Evolutionary conservation across 2,888 invertebrate genomes (phyloP), one percentile per base, ranked within the genome.

Genomic region (Latrodectus hesperus): DNA sequence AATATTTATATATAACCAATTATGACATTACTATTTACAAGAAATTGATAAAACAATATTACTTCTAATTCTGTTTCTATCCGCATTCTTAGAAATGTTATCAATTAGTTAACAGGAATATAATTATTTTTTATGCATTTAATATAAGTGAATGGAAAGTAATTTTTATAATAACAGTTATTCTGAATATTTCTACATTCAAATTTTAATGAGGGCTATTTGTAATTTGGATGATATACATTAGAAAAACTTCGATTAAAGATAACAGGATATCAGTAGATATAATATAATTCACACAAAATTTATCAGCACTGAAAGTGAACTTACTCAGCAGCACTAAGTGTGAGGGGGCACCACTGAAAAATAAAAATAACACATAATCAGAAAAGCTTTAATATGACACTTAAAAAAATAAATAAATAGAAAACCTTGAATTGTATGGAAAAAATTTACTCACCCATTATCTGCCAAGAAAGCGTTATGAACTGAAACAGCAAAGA

Each of bases 251-350:
- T 3, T 70, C 14, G 26, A 26, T 11, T 70, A 70, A 70, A 26
- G 9, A 70, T n/a, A n/a, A n/a, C n/a, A n/a, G n/a, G 1, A 22
- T 6, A 70, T 0, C n/a, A 5, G 9, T 8, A 10, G 17, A n/a
- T n/a, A 68, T 17, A 5, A 22, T 68, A 68, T 4, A 68, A 68
- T 17, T 68, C 38, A 6, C 0, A 60, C 4, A 4, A 76, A 68
- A 60, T 16, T 60, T 11, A 60, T 60, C 8, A 0, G 6, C n/a
- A 60, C 16, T 60, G 12, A 87, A 77, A 53, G 83, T 17, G 16
- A 65, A 87, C 86, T 76, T 84, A 87, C 89, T 89, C 87, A 70
- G 89, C 89, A 60, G 89, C 79, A 26, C 86, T 89, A 10, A 89
- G 81, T 49, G 84, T 79, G 3, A 86, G 76, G 49, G 78, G 83